Evolutionary conservation across 2,113 vertebrate species (phyloP).

Genomic region (Camelus bactrianus): DNA sequence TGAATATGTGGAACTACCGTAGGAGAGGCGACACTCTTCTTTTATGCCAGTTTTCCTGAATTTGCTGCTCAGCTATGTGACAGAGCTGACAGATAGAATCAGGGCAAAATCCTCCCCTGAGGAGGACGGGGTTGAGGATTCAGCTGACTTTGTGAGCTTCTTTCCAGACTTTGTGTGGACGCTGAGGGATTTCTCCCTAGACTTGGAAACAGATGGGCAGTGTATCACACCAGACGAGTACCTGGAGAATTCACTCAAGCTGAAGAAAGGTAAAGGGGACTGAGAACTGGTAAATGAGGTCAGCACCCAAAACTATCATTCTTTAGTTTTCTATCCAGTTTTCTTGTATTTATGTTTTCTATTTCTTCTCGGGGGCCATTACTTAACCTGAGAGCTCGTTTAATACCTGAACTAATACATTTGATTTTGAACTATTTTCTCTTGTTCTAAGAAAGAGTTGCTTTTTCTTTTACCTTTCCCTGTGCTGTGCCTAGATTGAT

Average conservation of each 20-base stretch:
- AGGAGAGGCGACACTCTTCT: fast-evolving
- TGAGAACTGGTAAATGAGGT: not conserved
- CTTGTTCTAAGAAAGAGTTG: not conserved
- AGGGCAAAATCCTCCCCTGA: slow-evolving; percentile 60
- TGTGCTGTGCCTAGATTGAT: not conserved
- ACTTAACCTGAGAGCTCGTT: not conserved
- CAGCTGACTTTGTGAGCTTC: slow-evolving; percentile 76
- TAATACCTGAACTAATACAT: not conserved
- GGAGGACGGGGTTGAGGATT: not conserved
- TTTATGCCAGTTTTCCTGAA: slow-evolving; percentile 59
- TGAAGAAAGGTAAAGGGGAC: slow-evolving; percentile 72
- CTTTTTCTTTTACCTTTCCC: not conserved
- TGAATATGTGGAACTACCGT: not conserved
- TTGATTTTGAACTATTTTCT: not conserved
- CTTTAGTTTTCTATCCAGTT: not conserved
- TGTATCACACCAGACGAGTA: slow-evolving; percentile 78
- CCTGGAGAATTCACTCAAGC: slow-evolving; percentile 77
- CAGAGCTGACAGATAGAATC: slow-evolving; percentile 76
- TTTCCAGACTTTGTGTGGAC: slow-evolving; percentile 86
- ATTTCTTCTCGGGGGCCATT: not conserved
- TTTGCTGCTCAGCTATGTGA: slow-evolving; percentile 77
- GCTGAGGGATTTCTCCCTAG: slow-evolving; percentile 82
- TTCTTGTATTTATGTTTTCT: not conserved
- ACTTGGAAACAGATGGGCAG: slow-evolving; percentile 64
- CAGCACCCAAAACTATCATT: not conserved